Evolutionary conservation across 2,113 vertebrate genomes (phyloP).

Genomic region (Sisor rabdophorus): DNA sequence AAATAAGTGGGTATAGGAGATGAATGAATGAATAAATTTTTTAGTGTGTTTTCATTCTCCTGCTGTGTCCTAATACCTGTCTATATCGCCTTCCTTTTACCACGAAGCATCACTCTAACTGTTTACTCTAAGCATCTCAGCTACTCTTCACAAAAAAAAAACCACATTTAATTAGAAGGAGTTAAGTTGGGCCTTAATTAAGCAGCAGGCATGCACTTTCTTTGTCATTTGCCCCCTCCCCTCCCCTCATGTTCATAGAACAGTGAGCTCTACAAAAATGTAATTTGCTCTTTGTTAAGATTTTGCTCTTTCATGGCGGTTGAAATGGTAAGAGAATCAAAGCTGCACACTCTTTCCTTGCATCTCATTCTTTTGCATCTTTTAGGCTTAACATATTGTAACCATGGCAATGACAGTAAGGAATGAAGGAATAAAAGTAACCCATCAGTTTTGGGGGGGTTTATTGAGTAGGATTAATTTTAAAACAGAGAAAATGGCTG

Average conservation of each 20-base stretch:
- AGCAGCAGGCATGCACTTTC: constrained; percentile 59
- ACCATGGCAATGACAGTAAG: constrained; percentile 70
- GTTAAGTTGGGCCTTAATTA: constrained; percentile 71
- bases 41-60: not conserved
- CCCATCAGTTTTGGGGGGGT: constrained; percentile 60
- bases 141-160: constrained; percentile 47
- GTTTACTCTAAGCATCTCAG: constrained; percentile 28
- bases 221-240: constrained; percentile 60
- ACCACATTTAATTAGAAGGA: constrained; percentile 67
- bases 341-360: constrained; percentile 52
- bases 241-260: constrained; percentile 56
- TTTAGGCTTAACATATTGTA: constrained; percentile 58
- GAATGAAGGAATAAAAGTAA: constrained; percentile 74
- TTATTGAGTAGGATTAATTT: constrained; percentile 67
- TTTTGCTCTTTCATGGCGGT: constrained; percentile 59
- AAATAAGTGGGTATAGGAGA: too few relatives aligned
- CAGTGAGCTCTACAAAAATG: constrained; percentile 62
- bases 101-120: constrained; percentile 16
- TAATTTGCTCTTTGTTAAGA: constrained; percentile 69
- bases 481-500: constrained; percentile 69
- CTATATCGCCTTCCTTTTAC: not conserved
- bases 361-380: constrained; percentile 49
- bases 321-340: constrained; percentile 68
- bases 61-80: not conserved
- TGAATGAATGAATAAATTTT: too few relatives aligned